Base-by-base conservation (phyloP, 2,113 vertebrate species). In the Dolichotis patagonum region DNA sequence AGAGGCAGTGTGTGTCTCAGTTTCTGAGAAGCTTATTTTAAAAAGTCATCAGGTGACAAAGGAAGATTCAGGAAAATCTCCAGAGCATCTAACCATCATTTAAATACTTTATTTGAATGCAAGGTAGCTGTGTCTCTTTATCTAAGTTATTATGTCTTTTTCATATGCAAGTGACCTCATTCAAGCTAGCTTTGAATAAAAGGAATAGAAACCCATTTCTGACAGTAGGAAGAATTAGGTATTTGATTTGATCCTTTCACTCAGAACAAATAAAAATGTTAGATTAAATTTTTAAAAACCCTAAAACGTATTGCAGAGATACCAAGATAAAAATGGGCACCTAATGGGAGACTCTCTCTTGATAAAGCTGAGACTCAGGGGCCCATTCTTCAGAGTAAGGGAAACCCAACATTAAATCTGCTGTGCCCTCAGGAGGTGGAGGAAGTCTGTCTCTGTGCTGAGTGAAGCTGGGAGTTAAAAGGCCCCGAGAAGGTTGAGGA, bases 1-100 rank as follows among this genome's bases (percentile, higher is more conserved):
- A 69, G 7, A 69, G 38, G 14, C 3, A 38, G 7, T n/a, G 8
- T n/a, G 4, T 41, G 22, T n/a, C 63, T 77, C 38, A 60, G 9
- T 28, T 94, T 75, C 46, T 95, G 54, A 92, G 80, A 65, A 43
- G 30, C 65, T 81, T 90, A 87, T 84, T 87, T 95, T 10, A 81
- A 94, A 81, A 41, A 88, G 14, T 32, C 56, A 85, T 67, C 54
- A 62, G 13, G 5, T 93, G 63, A 82, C 49, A 49, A 54, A 86
- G 22, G 46, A 41, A 73, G 56, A 71, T 38, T 19, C 28, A 77
- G 2, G 43, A 43, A 82, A 10, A 0, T 71, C 41, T 87, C n/a
- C 13, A 80, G 7, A 62, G 19, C 1, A 16, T 26, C n/a, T 75
- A 41, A 12, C 30, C 3, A 19, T 41, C 32, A 49, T 91, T 93